Conservation (phyloP, 2,113 vertebrate genomes). For the Equus quagga region DNA sequence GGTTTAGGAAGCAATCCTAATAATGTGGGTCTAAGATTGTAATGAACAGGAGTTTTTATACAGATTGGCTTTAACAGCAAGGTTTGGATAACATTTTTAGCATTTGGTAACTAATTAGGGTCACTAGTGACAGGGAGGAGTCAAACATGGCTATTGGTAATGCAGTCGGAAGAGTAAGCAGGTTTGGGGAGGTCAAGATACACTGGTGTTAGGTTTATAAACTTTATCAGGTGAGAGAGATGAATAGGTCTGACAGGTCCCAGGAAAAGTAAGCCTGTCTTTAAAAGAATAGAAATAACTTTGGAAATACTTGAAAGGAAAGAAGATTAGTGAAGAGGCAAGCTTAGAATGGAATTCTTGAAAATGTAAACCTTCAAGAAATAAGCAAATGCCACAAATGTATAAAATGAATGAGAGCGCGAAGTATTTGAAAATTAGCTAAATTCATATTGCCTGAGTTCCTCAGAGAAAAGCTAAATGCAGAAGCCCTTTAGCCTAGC, state of each 20-base stretch:
- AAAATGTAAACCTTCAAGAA: background rate
- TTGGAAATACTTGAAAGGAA: background rate
- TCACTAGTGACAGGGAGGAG: background rate
- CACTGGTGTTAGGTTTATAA: background rate
- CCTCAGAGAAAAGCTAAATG: background rate
- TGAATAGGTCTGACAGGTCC: background rate
- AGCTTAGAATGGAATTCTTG: background rate
- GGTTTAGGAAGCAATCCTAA: background rate
- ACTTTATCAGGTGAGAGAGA: background rate
- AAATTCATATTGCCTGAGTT: background rate
- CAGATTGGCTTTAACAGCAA: background rate
- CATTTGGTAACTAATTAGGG: background rate
- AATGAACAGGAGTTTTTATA: background rate
- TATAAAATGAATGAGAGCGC: background rate
- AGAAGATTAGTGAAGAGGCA: background rate
- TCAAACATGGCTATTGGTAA: background rate
- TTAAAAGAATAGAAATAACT: background rate
- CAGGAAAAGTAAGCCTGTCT: background rate
- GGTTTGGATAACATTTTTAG: background rate
- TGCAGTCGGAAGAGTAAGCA: background rate
- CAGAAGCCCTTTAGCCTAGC: background rate
- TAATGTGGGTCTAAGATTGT: background rate
- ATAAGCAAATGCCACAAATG: background rate
- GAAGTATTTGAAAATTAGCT: slow-evolving; percentile 36
- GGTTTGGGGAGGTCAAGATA: background rate